Conservation (phyloP, 2,888 invertebrate species). For the Calliphora vomitoria region DNA sequence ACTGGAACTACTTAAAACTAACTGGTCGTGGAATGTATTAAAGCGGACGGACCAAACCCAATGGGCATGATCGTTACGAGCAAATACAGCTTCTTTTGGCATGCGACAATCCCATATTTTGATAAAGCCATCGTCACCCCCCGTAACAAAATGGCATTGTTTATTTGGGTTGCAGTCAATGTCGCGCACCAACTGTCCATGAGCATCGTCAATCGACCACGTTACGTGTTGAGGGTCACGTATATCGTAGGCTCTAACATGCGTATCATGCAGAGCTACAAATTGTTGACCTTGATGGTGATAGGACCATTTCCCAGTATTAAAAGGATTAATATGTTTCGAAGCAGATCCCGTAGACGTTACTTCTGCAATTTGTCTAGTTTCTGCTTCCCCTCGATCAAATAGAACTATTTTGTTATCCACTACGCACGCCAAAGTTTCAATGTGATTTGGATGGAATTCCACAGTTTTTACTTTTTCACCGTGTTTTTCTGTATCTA, state of each 20-base stretch:
- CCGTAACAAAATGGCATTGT: conserved; percentile 96
- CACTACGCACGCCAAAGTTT: conserved; percentile 90
- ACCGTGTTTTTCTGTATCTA: conserved; percentile 86
- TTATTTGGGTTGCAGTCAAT: conserved; percentile 99
- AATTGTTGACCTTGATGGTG: conserved; percentile 91
- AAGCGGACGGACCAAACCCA: conserved; percentile 98
- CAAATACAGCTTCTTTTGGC: conserved; percentile 91
- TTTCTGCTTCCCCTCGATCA: conserved; percentile 88
- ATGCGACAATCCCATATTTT: conserved; percentile 98
- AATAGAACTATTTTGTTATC: conserved; percentile 92
- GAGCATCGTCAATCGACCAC: conserved; percentile 94
- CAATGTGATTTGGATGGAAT: conserved; percentile 93
- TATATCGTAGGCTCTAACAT: conserved; percentile 94
- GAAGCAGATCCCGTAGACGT: conserved; percentile 85
- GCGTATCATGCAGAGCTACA: conserved; percentile 93
- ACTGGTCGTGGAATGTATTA: conserved; percentile 98
- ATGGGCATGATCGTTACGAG: conserved; percentile 93
- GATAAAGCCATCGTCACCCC: conserved; percentile 97
- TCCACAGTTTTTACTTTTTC: conserved; percentile 92
- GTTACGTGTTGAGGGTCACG: conserved; percentile 90
- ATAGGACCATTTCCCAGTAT: conserved; percentile 97
- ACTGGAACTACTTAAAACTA: conserved; percentile 96
- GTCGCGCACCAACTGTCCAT: conserved; percentile 94
- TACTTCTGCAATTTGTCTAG: conserved; percentile 83
- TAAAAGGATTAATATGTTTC: conserved; percentile 91